A percentile compares a stretch with the other conserved stretches of the same genome.
phyloP scores from a whole-genome alignment of 2,797 vertebrate genomes.

The Parauchenoglanis ngamensis region DNA sequence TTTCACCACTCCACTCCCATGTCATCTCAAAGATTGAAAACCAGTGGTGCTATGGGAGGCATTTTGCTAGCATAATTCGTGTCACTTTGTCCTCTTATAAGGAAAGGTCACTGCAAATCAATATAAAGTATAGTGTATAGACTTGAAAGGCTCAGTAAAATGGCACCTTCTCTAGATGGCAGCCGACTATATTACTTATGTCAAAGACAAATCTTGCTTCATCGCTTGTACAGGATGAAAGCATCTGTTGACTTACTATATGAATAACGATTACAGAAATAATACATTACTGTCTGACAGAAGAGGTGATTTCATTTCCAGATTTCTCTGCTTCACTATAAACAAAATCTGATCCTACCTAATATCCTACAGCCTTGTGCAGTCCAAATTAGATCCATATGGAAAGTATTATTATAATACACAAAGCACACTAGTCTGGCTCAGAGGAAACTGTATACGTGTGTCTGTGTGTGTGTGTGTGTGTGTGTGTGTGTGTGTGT shows the following conservation, averaged over 20 bases:
- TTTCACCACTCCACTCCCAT: not conserved
- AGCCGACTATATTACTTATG: not conserved
- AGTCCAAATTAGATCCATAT: constrained; percentile 52
- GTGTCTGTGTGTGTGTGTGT: constrained; percentile 30
- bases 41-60: not conserved
- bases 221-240: not conserved
- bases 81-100: not conserved
- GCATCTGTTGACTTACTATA: not conserved
- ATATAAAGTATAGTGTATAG: not conserved
- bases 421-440: constrained; percentile 19
- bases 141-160: not conserved
- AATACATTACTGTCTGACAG: not conserved
- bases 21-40: not conserved
- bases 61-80: not conserved
- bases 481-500: constrained; percentile 30
- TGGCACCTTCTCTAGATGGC: not conserved
- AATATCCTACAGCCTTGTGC: constrained; percentile 30
- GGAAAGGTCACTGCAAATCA: not conserved
- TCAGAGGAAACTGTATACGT: not conserved
- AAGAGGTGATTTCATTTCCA: not conserved
- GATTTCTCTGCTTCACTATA: constrained; percentile 12
- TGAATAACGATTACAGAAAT: not conserved
- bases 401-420: constrained; percentile 43
- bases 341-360: constrained; percentile 7
- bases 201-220: not conserved